Evolutionary conservation across 2,797 vertebrate species (phyloP).

Genomic region (Melanotaenia pygmaea): DNA sequence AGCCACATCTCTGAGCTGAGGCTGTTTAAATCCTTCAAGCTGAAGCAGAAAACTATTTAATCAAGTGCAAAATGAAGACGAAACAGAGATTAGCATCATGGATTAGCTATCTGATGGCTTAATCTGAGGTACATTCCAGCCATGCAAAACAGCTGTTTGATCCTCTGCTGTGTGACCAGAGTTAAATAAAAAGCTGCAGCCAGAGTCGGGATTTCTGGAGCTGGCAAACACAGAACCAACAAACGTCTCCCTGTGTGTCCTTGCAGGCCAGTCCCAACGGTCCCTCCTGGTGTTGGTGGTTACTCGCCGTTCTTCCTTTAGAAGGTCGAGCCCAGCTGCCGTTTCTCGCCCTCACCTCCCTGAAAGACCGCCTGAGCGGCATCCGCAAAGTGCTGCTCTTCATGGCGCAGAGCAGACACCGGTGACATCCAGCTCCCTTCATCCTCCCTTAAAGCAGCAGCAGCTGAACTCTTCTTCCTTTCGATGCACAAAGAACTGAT

Average conservation of each 20-base stretch:
- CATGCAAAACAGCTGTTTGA: no score
- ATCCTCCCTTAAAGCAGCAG: constrained; percentile 19
- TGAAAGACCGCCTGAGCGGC: constrained; percentile 89
- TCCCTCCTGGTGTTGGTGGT: constrained; percentile 95
- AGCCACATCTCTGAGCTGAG: no score
- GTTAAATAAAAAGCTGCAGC: no score
- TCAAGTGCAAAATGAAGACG: no score
- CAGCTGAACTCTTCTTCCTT: constrained; percentile 47
- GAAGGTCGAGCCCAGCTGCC: constrained; percentile 91
- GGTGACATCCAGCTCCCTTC: constrained; percentile 64
- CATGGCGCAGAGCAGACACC: constrained; percentile 87
- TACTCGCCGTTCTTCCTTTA: constrained; percentile 90
- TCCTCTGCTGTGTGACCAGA: no score
- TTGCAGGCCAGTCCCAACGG: constrained; percentile 87
- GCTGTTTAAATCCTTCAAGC: no score
- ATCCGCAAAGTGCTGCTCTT: constrained; percentile 89
- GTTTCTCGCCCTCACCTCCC: constrained; percentile 89
- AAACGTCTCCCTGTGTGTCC: neutral
- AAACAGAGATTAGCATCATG: no score
- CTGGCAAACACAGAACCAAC: no score
- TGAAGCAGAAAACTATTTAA: no score
- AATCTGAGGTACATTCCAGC: no score
- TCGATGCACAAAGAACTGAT: constrained; percentile 47
- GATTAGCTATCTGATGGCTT: no score
- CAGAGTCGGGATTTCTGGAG: no score